Evolutionary conservation across 2,888 invertebrate genomes (phyloP).

Genomic region (Synanthedon andrenaeformis): DNA sequence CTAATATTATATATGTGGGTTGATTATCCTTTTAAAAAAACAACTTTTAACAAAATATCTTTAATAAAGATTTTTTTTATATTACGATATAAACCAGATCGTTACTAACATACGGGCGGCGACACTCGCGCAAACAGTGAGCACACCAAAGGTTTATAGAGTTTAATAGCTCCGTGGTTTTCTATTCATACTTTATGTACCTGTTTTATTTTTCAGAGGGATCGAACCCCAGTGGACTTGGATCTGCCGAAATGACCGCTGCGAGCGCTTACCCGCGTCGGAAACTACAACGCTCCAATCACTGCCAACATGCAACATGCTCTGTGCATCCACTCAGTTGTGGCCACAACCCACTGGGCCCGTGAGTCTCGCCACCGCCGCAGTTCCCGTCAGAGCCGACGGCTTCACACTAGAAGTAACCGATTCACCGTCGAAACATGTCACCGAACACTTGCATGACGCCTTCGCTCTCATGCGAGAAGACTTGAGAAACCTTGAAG

Average conservation of each 20-base stretch:
- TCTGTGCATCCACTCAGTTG: constrained; percentile 79
- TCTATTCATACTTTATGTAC: no score
- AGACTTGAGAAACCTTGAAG: constrained; percentile 59
- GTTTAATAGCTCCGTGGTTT: no score
- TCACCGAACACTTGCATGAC: constrained; percentile 46
- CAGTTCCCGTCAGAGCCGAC: constrained; percentile 69
- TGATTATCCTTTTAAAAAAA: no score
- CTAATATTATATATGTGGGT: no score
- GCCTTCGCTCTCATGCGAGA: constrained; percentile 66
- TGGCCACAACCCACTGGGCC: constrained; percentile 86
- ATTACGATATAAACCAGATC: no score
- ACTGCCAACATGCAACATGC: constrained; percentile 81
- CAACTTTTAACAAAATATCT: no score
- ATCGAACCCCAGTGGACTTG: constrained; percentile 79
- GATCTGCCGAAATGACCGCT: constrained; percentile 77
- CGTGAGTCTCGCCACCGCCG: constrained; percentile 74
- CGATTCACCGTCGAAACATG: constrained; percentile 43
- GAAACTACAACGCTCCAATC: constrained; percentile 64
- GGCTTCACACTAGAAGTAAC: constrained; percentile 58
- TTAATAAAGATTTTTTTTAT: no score
- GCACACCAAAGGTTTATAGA: no score
- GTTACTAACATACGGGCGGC: no score
- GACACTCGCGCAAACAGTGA: no score
- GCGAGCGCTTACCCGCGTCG: constrained; percentile 69
- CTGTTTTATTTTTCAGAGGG: constrained; percentile 39